Evolutionary conservation across 1,140 invertebrate species (phyloP).

Genomic region (Brachionus paranguensis): DNA sequence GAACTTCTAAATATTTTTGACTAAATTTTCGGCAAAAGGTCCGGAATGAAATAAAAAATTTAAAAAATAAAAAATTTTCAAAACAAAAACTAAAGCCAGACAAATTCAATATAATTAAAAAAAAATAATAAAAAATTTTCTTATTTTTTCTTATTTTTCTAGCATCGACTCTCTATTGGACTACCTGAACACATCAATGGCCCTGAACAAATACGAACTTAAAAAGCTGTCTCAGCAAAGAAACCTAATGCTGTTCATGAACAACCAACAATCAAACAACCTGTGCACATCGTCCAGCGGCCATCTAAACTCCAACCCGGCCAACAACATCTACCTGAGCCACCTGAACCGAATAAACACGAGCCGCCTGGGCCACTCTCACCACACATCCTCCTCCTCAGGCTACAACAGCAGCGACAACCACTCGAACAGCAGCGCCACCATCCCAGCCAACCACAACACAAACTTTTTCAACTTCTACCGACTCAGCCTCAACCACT

Average conservation of each 20-base stretch:
- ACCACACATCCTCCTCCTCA: slow-evolving; percentile 13
- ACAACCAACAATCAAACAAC: background rate
- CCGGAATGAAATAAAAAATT: too few relatives aligned
- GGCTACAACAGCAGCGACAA: slow-evolving; percentile 30
- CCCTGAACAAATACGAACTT: slow-evolving; percentile 24
- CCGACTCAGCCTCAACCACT: background rate
- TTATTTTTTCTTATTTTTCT: too few relatives aligned
- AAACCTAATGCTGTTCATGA: background rate
- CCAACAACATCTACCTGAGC: background rate
- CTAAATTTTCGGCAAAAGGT: too few relatives aligned
- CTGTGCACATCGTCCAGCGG: background rate
- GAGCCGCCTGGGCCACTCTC: background rate
- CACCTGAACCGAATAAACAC: background rate
- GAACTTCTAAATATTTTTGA: too few relatives aligned
- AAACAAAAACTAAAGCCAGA: too few relatives aligned
- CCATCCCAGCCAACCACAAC: background rate
- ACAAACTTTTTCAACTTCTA: slow-evolving; percentile 6
- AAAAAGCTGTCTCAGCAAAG: slow-evolving; percentile 20
- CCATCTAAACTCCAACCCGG: background rate
- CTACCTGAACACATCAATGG: slow-evolving; percentile 27
- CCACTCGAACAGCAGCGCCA: background rate
- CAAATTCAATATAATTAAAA: too few relatives aligned
- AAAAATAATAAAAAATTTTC: too few relatives aligned
- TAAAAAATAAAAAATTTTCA: too few relatives aligned
- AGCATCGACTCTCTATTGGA: slow-evolving; percentile 32